Conservation (phyloP, 2,797 vertebrate species). For the Sebastes trivittatus region DNA sequence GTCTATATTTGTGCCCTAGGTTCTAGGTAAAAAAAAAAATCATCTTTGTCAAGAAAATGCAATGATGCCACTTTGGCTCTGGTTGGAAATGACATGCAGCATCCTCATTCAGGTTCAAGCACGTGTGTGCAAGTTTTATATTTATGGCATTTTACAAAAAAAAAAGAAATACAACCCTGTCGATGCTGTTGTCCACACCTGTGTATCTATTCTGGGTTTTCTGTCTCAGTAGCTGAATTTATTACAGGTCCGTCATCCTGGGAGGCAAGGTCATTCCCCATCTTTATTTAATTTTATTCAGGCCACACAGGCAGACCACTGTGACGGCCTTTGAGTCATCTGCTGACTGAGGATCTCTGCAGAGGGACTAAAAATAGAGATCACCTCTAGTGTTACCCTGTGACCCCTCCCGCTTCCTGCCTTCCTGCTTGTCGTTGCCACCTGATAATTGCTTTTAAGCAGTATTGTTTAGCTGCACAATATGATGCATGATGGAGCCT, state of each 20-base stretch:
- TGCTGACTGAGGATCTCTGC: conserved; percentile 71
- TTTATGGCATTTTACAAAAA: neutral
- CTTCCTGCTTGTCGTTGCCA: conserved; percentile 21
- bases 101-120: neutral
- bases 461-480: conserved; percentile 35
- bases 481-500: conserved; percentile 2
- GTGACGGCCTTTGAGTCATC: conserved; percentile 66
- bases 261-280: conserved; percentile 49
- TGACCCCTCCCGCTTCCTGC: conserved; percentile 57
- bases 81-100: neutral
- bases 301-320: conserved; percentile 41
- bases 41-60: neutral
- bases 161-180: neutral
- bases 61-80: neutral
- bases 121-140: neutral
- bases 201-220: conserved; percentile 12
- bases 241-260: conserved; percentile 31
- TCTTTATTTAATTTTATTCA: conserved; percentile 50
- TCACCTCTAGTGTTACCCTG: conserved; percentile 62
- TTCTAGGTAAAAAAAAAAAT: neutral
- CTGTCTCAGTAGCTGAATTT: neutral
- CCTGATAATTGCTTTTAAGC: conserved; percentile 46
- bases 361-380: conserved; percentile 70
- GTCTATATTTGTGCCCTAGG: neutral
- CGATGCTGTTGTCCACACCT: neutral